phyloP scores from a whole-genome alignment of 2,113 vertebrate species.

The cat (Felis catus) region F.catus_Fca126_mat1.0 CM031428.1:32297001-32297500 shows the following conservation, averaged over 20 bases:
- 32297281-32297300: background rate
- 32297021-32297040: background rate
- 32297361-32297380: background rate
- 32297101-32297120: background rate
- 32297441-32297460: background rate
- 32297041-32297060: background rate
- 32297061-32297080: background rate
- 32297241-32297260: background rate
- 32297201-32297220: background rate
- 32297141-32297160: background rate
- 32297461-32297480: background rate
- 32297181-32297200: background rate
- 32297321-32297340: background rate
- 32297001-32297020: background rate
- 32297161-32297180: background rate
- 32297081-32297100: background rate
- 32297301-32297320: background rate
- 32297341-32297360: background rate
- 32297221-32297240: background rate
- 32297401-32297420: background rate
- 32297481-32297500: background rate
- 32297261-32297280: background rate
- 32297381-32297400: background rate
- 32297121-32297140: background rate
- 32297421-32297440: background rate